Evolutionary conservation across 1,140 invertebrate species (phyloP).

Genomic region (Agrilus planipennis): DNA sequence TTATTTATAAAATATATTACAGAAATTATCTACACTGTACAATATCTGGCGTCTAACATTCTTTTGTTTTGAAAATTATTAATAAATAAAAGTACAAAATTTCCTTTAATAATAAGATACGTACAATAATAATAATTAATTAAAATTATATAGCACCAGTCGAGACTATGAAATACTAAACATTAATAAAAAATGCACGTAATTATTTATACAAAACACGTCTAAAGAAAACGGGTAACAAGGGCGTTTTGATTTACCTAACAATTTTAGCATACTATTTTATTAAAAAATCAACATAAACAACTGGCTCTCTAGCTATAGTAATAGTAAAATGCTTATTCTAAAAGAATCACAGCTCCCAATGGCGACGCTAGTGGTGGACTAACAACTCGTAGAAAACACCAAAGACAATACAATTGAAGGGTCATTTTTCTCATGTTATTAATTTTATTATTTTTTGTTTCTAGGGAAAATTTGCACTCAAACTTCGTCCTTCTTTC

Average conservation of each 20-base stretch:
- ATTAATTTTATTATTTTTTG: too few relatives aligned
- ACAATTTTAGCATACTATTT: constrained; percentile 12
- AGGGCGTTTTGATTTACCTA: constrained; percentile 2
- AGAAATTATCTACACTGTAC: constrained; percentile 37
- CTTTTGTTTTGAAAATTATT: too few relatives aligned
- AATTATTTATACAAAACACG: constrained; percentile 22
- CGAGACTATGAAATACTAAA: constrained; percentile 27
- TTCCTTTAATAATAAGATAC: constrained; percentile 4
- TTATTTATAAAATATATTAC: constrained; percentile 38
- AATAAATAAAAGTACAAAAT: too few relatives aligned
- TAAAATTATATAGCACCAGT: constrained; percentile 32
- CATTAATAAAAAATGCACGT: constrained; percentile 16
- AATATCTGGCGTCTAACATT: constrained; percentile 24
- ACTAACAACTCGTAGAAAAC: constrained; percentile 4
- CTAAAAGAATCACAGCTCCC: constrained; percentile 33
- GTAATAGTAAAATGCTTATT: constrained; percentile 28
- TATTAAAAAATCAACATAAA: constrained; percentile 8
- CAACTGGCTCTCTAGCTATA: too few relatives aligned
- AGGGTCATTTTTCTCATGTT: too few relatives aligned
- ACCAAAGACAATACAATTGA: too few relatives aligned
- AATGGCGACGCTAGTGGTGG: constrained; percentile 21
- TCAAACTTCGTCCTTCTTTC: too few relatives aligned
- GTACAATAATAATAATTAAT: constrained; percentile 21
- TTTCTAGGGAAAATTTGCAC: too few relatives aligned
- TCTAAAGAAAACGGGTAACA: too few relatives aligned